Evolutionary conservation across 2,113 vertebrate genomes (phyloP).

Genomic region (Sphaerodactylus townsendi): DNA sequence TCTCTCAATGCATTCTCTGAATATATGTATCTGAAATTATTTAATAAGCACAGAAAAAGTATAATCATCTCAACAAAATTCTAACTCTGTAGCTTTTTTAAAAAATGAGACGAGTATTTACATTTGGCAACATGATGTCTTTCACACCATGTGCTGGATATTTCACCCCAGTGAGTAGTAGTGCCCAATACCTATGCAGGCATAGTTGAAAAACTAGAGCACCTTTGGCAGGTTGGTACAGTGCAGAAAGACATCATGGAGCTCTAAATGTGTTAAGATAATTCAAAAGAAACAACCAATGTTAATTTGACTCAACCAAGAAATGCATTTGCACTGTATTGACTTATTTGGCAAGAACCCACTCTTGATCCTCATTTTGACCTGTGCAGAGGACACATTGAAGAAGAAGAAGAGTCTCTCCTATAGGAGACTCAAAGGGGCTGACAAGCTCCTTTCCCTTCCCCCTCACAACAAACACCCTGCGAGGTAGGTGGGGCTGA

Average conservation of each 20-base stretch:
- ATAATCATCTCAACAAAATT: neutral
- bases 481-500: too few relatives aligned
- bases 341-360: constrained; percentile 1
- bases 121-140: neutral
- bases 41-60: constrained; percentile 15
- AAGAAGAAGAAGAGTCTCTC: too few relatives aligned
- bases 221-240: neutral
- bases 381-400: too few relatives aligned
- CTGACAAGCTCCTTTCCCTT: too few relatives aligned
- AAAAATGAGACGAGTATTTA: neutral
- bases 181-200: neutral
- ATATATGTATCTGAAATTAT: neutral
- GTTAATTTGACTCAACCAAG: neutral
- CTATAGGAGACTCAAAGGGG: too few relatives aligned
- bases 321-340: neutral
- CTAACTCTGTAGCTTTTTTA: constrained; percentile 1
- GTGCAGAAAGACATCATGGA: neutral
- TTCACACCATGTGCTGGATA: neutral
- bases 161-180: neutral
- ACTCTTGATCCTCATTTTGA: neutral
- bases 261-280: neutral
- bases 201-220: neutral
- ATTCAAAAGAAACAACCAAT: neutral
- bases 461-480: too few relatives aligned
- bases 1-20: neutral